Evolutionary conservation across 2,888 invertebrate genomes (phyloP).

Genomic region (Lasioglossum leucozonium): DNA sequence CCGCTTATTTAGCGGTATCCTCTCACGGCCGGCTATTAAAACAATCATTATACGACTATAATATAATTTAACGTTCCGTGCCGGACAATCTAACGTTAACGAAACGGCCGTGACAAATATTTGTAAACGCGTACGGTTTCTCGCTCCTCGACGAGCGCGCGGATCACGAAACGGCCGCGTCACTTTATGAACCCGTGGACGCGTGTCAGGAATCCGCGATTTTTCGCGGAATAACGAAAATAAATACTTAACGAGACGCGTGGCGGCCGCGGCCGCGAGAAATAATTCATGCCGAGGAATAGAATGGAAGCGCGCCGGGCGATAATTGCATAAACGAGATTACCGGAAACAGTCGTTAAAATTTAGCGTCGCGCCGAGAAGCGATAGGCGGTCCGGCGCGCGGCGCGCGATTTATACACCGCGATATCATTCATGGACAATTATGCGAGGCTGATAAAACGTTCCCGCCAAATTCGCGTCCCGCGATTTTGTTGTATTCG

Average conservation of each 20-base stretch:
- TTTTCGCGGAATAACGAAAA: background rate
- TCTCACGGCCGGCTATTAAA: background rate
- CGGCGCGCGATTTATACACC: slow-evolving; percentile 19
- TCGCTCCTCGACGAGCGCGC: background rate
- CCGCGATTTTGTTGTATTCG: slow-evolving; percentile 30
- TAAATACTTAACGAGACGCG: background rate
- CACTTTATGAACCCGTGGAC: background rate
- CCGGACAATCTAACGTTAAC: background rate
- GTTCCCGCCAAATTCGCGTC: slow-evolving; percentile 28
- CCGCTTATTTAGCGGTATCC: background rate
- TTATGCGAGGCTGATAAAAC: slow-evolving; percentile 58
- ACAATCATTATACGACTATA: background rate
- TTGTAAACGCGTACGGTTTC: background rate
- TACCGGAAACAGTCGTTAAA: slow-evolving; percentile 43
- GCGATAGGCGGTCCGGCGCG: slow-evolving; percentile 16
- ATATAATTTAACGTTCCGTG: background rate
- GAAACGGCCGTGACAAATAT: background rate
- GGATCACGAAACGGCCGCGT: background rate
- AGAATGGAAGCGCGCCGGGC: slow-evolving; percentile 14
- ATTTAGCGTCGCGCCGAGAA: slow-evolving; percentile 77
- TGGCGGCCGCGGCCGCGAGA: background rate
- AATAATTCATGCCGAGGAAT: slow-evolving; percentile 23
- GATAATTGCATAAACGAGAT: slow-evolving; percentile 46
- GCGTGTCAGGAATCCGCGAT: background rate
- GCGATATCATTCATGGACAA: slow-evolving; percentile 57